phyloP scores from a whole-genome alignment of 2,888 invertebrate genomes.

The Ommatoiulus sabulosus region DNA sequence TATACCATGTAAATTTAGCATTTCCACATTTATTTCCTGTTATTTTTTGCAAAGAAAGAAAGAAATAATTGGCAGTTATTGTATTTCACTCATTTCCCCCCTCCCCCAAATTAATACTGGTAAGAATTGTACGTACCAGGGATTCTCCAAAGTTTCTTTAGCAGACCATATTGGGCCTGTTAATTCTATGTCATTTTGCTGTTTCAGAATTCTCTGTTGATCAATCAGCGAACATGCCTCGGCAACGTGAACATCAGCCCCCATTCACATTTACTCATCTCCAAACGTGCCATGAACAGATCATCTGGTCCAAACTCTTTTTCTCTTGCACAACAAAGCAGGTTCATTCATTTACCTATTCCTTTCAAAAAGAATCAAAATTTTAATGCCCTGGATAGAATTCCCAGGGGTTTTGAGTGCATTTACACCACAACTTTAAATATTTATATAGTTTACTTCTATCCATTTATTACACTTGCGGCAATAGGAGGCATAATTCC shows the following conservation, averaged over 20 bases:
- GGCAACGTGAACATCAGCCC: background rate
- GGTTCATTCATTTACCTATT: conserved; percentile 37
- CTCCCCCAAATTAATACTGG: too few species aligned
- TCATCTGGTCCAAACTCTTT: background rate
- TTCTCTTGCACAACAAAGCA: background rate
- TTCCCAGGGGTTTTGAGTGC: conserved; percentile 12
- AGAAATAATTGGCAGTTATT: too few species aligned
- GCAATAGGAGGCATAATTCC: background rate
- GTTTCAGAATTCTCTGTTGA: background rate
- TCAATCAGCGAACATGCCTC: background rate
- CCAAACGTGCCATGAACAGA: too few species aligned
- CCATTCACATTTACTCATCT: background rate
- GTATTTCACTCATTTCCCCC: too few species aligned
- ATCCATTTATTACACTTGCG: background rate
- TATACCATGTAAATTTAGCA: too few species aligned
- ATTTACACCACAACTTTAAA: background rate
- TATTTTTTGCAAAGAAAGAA: too few species aligned
- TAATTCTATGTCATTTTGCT: background rate
- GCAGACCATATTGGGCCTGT: background rate
- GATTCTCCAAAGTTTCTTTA: background rate
- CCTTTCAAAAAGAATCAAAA: conserved; percentile 49
- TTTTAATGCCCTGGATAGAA: conserved; percentile 31
- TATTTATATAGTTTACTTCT: conserved; percentile 44
- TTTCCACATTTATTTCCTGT: too few species aligned
- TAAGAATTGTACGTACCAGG: background rate